These are phyloP conservation scores for Ranitomeya variabilis DNA, from an alignment of 2,113 vertebrate species.

Conservation along the genomic window DNA sequence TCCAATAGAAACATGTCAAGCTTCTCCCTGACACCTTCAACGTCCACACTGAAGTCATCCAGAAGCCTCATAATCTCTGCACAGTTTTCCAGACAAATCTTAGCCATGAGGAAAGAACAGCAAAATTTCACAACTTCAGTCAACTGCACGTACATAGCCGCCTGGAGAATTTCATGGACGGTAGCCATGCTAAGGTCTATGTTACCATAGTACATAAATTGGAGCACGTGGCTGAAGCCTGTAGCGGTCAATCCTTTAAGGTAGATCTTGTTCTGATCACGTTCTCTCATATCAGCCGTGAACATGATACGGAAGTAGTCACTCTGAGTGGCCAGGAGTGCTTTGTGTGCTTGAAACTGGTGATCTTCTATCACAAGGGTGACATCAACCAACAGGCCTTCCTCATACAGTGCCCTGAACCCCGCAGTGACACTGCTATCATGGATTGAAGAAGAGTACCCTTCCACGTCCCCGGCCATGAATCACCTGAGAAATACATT, in stretches of 20 bases:
- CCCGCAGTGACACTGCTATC: conserved; percentile 97
- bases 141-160: conserved; percentile 98
- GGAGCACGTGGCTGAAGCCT: conserved; percentile 94
- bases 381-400: conserved; percentile 95
- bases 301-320: conserved; percentile 99
- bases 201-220: conserved; percentile 99
- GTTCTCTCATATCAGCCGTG: conserved; percentile 97
- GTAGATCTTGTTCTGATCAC: conserved; percentile 98
- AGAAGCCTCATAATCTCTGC: conserved; percentile 98
- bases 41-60: conserved; percentile 98
- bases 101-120: conserved; percentile 96
- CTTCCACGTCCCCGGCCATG: conserved; percentile 99
- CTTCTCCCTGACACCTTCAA: conserved; percentile 97
- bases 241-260: conserved; percentile 97
- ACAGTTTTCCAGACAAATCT: conserved; percentile 98
- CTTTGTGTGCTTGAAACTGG: conserved; percentile 99
- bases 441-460: conserved; percentile 97
- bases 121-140: conserved; percentile 99
- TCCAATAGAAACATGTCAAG: conserved; percentile 93
- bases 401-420: conserved; percentile 97
- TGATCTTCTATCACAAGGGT: conserved; percentile 98
- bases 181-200: conserved; percentile 98
- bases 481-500: conserved; percentile 79
- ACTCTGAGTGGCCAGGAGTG: conserved; percentile 96
- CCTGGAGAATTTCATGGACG: conserved; percentile 97